These are phyloP conservation scores for Druceiella hillmani DNA, from an alignment of 2,888 invertebrate genomes.

Conservation along the genomic window DNA sequence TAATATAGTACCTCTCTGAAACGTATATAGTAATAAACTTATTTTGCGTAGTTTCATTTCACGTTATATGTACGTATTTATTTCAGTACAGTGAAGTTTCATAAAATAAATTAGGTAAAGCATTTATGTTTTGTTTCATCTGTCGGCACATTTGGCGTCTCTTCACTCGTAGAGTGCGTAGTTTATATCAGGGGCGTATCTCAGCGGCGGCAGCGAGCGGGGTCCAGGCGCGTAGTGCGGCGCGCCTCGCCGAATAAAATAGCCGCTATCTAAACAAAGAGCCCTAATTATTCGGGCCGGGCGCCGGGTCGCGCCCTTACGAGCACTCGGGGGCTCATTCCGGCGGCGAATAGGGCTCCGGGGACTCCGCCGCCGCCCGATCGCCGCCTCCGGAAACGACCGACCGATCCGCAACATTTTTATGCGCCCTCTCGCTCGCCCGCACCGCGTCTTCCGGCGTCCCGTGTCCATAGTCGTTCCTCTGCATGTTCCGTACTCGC, in stretches of 20 bases:
- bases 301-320: conserved; percentile 65
- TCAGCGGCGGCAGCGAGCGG: conserved; percentile 4
- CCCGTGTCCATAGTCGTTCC: no score
- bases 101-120: no score
- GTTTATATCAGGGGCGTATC: conserved; percentile 38
- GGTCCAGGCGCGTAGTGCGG: conserved; percentile 41
- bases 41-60: no score
- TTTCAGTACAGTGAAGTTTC: no score
- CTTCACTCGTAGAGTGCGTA: no score
- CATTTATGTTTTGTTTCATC: no score
- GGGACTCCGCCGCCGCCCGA: conserved; percentile 60
- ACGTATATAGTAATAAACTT: no score
- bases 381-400: conserved; percentile 51
- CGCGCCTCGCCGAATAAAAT: conserved; percentile 55
- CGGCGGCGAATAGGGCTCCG: conserved; percentile 59
- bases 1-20: no score
- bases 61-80: no score
- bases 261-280: conserved; percentile 58
- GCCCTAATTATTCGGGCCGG: conserved; percentile 62
- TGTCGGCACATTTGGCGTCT: no score
- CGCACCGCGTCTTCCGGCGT: no score
- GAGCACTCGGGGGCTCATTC: conserved; percentile 65
- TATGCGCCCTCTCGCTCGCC: conserved; percentile 30
- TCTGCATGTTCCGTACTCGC: no score
- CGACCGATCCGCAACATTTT: conserved; percentile 54